Evolutionary conservation across 2,113 vertebrate species (phyloP), one percentile per base, ranked within the genome.

Genomic region (Pollimyrus isidori): DNA sequence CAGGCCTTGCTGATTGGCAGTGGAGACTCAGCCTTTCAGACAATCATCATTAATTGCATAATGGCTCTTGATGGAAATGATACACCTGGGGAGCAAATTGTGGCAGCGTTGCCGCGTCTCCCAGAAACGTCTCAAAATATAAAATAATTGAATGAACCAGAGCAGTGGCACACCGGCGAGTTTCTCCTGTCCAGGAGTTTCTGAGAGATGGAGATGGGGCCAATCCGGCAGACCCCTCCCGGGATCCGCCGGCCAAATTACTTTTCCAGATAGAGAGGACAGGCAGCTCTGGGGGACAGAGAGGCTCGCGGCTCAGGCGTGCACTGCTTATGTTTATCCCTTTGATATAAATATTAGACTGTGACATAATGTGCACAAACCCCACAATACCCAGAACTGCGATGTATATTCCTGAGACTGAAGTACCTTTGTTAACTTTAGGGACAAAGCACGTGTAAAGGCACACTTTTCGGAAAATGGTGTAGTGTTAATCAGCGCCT

Each of bases 41-140:
- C 83, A 86, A 50, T 50, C 83, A 30, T 86, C 45, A 86, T 86
- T 86, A 86, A 86, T 86, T 86, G 42, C 48, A 50, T 80, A 80
- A 80, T 19, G 35, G 73, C 1, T 35, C 73, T 39, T 80, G 73
- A 80, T 42, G 17, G 73, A 80, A 42, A 80, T 80, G 35, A 19
- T 42, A 42, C 73, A 80, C 73, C 73, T 80, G 30, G 73, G 73
- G 35, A 80, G 73, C 35, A 80, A 80, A 80, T 80, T 42, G 15
- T 1, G 2, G 73, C 35, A 42, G 35, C 15, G 4, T 76, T 35
- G 65, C n/a, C 7, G 23, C 35, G 13, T 76, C 69, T 39, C 30
- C 35, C 69, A 76, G 30, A 76, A 76, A 39, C 5, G 19, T 1
- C 30, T 76, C 69, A 76, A 39, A 65, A 39, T 23, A 76, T 76